Percentiles rank a stretch among this genome's conserved stretches.
Conservation (phyloP, 2,888 invertebrate genomes). For the Drosophila prolongata region DNA sequence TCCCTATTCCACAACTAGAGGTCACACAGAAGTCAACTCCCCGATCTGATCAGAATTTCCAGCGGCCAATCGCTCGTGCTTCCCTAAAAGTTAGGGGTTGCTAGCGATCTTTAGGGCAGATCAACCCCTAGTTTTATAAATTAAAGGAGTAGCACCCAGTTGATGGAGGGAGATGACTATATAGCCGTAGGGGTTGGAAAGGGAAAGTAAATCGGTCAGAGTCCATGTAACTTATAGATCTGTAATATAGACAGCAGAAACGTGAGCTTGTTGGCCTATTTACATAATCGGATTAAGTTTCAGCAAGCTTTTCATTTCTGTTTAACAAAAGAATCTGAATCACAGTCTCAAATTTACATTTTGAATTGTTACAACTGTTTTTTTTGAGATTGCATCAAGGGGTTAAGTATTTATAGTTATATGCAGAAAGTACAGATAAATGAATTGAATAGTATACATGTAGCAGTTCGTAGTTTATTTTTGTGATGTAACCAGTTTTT, state of each 20-base stretch:
- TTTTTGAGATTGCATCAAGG: background rate
- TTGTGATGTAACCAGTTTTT: too few relatives aligned
- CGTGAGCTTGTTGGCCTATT: constrained; percentile 1
- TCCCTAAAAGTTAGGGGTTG: constrained; percentile 45
- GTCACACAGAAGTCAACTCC: constrained; percentile 62
- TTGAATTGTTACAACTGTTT: constrained; percentile 2
- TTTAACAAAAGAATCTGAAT: background rate
- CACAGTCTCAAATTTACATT: constrained; percentile 5
- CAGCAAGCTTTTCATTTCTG: background rate
- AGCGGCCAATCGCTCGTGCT: constrained; percentile 48
- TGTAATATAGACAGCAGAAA: constrained; percentile 1
- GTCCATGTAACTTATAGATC: constrained; percentile 4
- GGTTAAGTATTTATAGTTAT: background rate
- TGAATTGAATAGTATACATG: background rate
- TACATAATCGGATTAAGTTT: constrained; percentile 39
- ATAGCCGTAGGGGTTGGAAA: background rate
- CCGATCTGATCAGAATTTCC: constrained; percentile 64
- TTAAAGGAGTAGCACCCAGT: background rate
- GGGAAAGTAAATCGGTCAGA: background rate
- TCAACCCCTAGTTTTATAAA: constrained; percentile 48
- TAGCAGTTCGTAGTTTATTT: too few relatives aligned
- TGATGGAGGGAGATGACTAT: constrained; percentile 19
- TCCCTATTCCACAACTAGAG: constrained; percentile 38
- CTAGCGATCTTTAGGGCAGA: constrained; percentile 48
- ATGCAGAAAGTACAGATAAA: background rate